Evolutionary conservation across 1,140 invertebrate species (phyloP).

Genomic region (Platyura marginata): DNA sequence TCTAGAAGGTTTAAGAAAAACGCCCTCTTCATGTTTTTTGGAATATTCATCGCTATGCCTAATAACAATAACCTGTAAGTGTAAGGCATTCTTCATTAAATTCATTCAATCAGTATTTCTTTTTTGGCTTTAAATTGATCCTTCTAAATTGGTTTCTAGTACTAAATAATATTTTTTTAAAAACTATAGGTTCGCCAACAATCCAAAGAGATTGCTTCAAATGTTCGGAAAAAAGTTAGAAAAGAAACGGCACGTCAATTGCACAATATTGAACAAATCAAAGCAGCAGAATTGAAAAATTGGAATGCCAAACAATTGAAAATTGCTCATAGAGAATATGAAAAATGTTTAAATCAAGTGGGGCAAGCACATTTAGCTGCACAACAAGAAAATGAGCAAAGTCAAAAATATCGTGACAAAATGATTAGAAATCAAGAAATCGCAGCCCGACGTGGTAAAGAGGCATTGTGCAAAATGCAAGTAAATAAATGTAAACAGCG

Average conservation of each 20-base stretch:
- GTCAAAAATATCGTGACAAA: not conserved
- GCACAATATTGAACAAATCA: constrained; percentile 10
- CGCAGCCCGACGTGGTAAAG: not conserved
- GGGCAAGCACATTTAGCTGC: constrained; percentile 18
- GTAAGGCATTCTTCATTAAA: no score
- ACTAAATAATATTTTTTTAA: no score
- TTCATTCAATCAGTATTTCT: no score
- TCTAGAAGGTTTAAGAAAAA: no score
- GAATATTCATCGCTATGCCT: no score
- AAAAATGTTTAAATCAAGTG: constrained; percentile 14
- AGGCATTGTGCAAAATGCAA: not conserved
- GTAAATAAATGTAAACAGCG: no score
- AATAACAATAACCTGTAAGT: no score
- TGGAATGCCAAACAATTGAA: constrained; percentile 19
- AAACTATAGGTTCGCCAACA: constrained; percentile 18
- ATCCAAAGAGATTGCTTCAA: constrained; percentile 13
- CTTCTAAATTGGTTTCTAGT: no score
- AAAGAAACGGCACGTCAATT: constrained; percentile 13
- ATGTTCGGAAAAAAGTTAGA: constrained; percentile 14
- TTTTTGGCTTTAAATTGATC: no score
- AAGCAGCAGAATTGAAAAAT: constrained; percentile 12
- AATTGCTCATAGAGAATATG: constrained; percentile 15
- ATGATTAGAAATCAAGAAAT: not conserved
- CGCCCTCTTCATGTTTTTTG: no score
- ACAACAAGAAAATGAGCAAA: constrained; percentile 8